Evolutionary conservation across 2,888 invertebrate genomes (phyloP).

Genomic region (Seladonia tumulorum): DNA sequence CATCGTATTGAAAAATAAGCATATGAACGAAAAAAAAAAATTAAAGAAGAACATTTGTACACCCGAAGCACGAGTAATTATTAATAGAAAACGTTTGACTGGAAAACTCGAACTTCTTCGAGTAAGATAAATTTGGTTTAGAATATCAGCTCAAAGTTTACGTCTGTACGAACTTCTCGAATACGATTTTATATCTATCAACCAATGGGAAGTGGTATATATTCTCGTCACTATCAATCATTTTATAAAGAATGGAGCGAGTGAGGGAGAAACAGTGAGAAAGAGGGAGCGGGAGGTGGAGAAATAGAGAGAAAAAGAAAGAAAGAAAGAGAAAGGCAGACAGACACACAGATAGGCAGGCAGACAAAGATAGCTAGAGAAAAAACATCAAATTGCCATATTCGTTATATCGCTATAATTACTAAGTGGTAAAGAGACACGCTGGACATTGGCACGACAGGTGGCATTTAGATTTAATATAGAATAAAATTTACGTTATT

Average conservation of each 20-base stretch:
- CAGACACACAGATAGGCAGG: slow-evolving; percentile 37
- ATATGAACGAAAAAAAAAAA: not conserved
- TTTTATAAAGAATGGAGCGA: slow-evolving; percentile 17
- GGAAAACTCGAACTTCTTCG: slow-evolving; percentile 36
- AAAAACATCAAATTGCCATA: slow-evolving; percentile 60
- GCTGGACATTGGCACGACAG: slow-evolving; percentile 85
- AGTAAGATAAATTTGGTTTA: slow-evolving; percentile 15
- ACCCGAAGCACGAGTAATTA: not conserved
- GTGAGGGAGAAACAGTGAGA: slow-evolving; percentile 3
- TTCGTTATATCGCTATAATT: slow-evolving; percentile 82
- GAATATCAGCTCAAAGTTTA: slow-evolving; percentile 15
- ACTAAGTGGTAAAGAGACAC: slow-evolving; percentile 84
- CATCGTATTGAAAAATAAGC: not conserved
- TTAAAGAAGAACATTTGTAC: slow-evolving; percentile 13
- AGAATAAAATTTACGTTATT: slow-evolving; percentile 85
- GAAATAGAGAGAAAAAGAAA: slow-evolving; percentile 32
- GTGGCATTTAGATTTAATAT: slow-evolving; percentile 85
- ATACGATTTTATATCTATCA: slow-evolving; percentile 26
- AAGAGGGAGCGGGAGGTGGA: slow-evolving; percentile 34
- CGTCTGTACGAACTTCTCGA: slow-evolving; percentile 1
- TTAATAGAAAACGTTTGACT: slow-evolving; percentile 8
- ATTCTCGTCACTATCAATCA: slow-evolving; percentile 33
- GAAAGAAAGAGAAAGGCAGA: not conserved
- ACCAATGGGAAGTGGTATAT: slow-evolving; percentile 55
- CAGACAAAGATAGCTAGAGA: slow-evolving; percentile 55